These are phyloP conservation scores for Botrylloides violaceus DNA, from an alignment of 23 tunicate species.

Conservation along the genomic window DNA sequence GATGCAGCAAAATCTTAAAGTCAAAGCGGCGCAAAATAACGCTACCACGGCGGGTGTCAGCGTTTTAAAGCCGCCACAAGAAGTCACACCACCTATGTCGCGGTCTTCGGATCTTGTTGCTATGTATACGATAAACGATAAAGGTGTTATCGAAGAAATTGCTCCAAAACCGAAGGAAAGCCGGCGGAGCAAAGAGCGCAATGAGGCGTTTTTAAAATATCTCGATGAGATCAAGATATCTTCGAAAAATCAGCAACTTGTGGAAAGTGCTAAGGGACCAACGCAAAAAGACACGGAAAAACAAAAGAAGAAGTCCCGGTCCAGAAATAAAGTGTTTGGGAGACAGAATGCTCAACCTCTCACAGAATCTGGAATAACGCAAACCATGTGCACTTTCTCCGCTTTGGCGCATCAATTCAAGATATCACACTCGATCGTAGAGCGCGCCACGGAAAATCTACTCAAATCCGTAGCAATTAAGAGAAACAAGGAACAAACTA, in stretches of 20 bases:
- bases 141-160: constrained; percentile 45
- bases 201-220: constrained; percentile 62
- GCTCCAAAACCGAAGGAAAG: constrained; percentile 68
- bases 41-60: neutral
- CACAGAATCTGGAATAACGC: constrained; percentile 41
- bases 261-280: constrained; percentile 26
- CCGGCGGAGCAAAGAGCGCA: constrained; percentile 72
- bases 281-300: constrained; percentile 19
- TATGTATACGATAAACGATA: constrained; percentile 76
- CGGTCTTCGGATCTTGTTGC: constrained; percentile 45
- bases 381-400: constrained; percentile 45
- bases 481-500: constrained; percentile 17
- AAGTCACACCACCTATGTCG: neutral
- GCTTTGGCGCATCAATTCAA: constrained; percentile 86
- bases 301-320: constrained; percentile 26
- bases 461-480: constrained; percentile 20
- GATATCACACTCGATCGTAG: constrained; percentile 76
- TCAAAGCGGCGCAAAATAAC: constrained; percentile 26
- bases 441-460: constrained; percentile 28
- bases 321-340: constrained; percentile 46
- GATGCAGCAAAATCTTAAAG: constrained; percentile 63
- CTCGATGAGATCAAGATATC: constrained; percentile 66
- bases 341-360: constrained; percentile 26
- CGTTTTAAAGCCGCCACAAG: neutral
- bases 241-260: constrained; percentile 35